Evolutionary conservation across 2,888 invertebrate genomes (phyloP).

Genomic region (Drosophila subsilvestris): DNA sequence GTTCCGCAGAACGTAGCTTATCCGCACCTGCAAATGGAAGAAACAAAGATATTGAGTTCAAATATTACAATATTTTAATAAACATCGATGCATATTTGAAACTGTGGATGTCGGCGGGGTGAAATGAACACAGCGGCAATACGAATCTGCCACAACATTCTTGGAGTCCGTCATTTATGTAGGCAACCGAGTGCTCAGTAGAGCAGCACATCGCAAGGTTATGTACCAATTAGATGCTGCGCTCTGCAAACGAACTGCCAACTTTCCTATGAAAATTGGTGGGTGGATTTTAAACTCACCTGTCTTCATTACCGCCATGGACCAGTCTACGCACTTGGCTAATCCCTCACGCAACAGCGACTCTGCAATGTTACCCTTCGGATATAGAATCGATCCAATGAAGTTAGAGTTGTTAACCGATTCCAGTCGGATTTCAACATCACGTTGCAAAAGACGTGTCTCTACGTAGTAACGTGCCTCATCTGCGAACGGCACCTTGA

Average conservation of each 20-base stretch:
- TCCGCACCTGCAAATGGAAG: constrained; percentile 87
- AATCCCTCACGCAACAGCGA: constrained; percentile 94
- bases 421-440: constrained; percentile 95
- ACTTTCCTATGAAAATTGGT: not conserved
- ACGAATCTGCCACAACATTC: constrained; percentile 70
- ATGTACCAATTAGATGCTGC: constrained; percentile 54
- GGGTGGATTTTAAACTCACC: constrained; percentile 82
- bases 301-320: constrained; percentile 91
- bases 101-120: constrained; percentile 81
- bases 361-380: constrained; percentile 97
- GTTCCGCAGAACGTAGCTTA: constrained; percentile 93
- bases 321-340: constrained; percentile 97
- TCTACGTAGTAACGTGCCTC: constrained; percentile 98
- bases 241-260: constrained; percentile 52
- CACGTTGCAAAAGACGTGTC: constrained; percentile 94
- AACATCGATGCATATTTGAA: not conserved
- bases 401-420: constrained; percentile 96
- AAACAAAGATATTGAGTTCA: not conserved
- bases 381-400: constrained; percentile 96
- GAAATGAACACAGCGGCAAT: constrained; percentile 81
- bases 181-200: constrained; percentile 64
- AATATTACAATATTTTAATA: not conserved
- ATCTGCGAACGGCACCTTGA: constrained; percentile 90
- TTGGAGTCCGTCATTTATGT: constrained; percentile 83
- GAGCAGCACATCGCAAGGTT: constrained; percentile 57